Base-by-base conservation (phyloP, 2,888 invertebrate species). In the Salticus scenicus region DNA sequence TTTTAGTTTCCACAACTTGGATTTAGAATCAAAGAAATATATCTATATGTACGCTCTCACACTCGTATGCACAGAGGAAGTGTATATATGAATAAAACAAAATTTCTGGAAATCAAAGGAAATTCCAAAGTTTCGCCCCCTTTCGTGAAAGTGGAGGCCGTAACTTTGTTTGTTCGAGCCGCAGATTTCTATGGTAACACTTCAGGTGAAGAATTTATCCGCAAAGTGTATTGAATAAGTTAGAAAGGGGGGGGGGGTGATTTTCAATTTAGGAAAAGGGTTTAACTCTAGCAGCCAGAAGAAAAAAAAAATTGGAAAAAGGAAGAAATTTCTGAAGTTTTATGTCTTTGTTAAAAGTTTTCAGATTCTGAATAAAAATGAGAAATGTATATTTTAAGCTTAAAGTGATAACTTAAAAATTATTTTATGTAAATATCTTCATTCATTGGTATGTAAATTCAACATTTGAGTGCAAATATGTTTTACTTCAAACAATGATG, bases 151-250 rank as follows among this genome's bases (percentile, higher is more conserved):
- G 78, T 72, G 75, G 66, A 78, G 78, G 30, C 57, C 20, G 70
- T 84, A 78, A 85, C 78, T 85, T 78, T 84, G 79, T 85, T 85
- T 85, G 42, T 69, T 74, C 67, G 84, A 51, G 67, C 73, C 77
- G 73, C 69, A 74, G 66, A 76, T 78, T 85, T 73, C 84, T 79
- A 85, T 78, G 84, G 84, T 70, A 75, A 85, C 84, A 78, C 67
- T 79, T 85, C 64, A 85, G 63, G 69, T 20, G 24, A 57, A 77
- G 77, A 85, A 85, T 85, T 79, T 85, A 85, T 85, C 84, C 84
- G 66, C 83, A 72, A 76, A 83, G 71, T 67, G 83, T 83, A 83
- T 83, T 83, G 72, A 81, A 81, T 74, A 73, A 37, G 69, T 81
- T 57, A 24, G n/a, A n/a, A n/a, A n/a, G n/a, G n/a, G n/a, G n/a